Percentiles rank a stretch among this genome's conserved stretches.
phyloP scores from a whole-genome alignment of 2,888 invertebrate species.

The Cataglyphis altisquamis region DNA sequence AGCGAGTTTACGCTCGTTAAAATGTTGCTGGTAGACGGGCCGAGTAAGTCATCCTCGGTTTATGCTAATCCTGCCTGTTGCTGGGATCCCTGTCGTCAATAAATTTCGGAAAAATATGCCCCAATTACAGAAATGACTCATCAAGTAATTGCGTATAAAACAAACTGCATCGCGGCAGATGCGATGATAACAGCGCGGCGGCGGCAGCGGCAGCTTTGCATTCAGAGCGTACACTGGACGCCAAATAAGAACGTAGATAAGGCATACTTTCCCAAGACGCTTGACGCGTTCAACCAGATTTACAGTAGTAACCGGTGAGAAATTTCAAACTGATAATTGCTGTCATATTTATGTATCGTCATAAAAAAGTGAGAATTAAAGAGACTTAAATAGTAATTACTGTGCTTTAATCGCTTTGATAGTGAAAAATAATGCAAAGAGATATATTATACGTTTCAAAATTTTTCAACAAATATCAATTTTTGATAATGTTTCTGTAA shows the following conservation, averaged over 20 bases:
- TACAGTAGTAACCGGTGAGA: slow-evolving; percentile 63
- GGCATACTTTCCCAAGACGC: slow-evolving; percentile 80
- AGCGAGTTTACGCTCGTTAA: slow-evolving; percentile 81
- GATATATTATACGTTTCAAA: neutral
- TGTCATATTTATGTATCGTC: neutral
- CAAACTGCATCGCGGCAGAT: slow-evolving; percentile 77
- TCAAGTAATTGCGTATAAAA: slow-evolving; percentile 84
- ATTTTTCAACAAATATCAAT: neutral
- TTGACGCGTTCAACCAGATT: slow-evolving; percentile 76
- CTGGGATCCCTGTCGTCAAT: slow-evolving; percentile 74
- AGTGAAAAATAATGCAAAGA: neutral
- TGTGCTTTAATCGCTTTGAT: neutral
- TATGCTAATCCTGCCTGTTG: slow-evolving; percentile 79
- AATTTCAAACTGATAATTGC: slow-evolving; percentile 25
- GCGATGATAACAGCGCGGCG: slow-evolving; percentile 75
- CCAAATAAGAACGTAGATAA: slow-evolving; percentile 80
- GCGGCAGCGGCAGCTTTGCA: slow-evolving; percentile 78
- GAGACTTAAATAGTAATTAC: slow-evolving; percentile 5
- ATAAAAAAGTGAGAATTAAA: neutral
- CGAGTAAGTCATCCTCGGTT: slow-evolving; percentile 80
- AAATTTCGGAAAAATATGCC: slow-evolving; percentile 83
- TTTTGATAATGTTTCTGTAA: neutral
- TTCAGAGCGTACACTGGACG: slow-evolving; percentile 79
- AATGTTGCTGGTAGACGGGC: slow-evolving; percentile 76
- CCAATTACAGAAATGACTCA: slow-evolving; percentile 85